phyloP scores from a whole-genome alignment of 1,140 invertebrate species.

The Diuraphis noxia region DNA sequence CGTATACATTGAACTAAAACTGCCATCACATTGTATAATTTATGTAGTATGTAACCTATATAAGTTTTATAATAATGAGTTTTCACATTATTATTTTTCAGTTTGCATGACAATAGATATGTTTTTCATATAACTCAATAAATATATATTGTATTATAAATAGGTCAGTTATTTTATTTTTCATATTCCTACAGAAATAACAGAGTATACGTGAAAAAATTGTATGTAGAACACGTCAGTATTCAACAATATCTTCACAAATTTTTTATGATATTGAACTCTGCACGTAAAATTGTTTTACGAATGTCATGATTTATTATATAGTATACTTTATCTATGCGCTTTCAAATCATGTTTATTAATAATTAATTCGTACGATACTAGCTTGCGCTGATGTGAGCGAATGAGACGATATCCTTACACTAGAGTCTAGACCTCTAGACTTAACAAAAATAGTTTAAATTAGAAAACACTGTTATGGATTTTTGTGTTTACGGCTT shows the following conservation, averaged over 20 bases:
- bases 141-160: constrained; percentile 12
- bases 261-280: not conserved
- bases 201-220: not conserved
- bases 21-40: not conserved
- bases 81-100: not conserved
- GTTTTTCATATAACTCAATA: not conserved
- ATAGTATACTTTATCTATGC: not conserved
- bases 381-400: not conserved
- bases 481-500: not conserved
- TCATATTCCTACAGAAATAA: not conserved
- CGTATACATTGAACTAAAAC: not conserved
- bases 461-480: not conserved
- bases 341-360: not conserved
- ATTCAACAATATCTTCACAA: not conserved
- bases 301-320: not conserved
- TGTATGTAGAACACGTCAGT: not conserved
- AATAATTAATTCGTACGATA: not conserved
- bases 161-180: not conserved
- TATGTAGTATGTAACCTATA: not conserved
- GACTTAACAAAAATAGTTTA: not conserved
- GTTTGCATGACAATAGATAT: not conserved
- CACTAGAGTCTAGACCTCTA: not conserved
- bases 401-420: not conserved
- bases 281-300: not conserved
- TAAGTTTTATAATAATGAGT: not conserved